Percentiles rank a stretch among this genome's conserved stretches.
These are phyloP conservation scores for Thecophora atra DNA, from an alignment of 2,888 invertebrate genomes.

Conservation along the genomic window DNA sequence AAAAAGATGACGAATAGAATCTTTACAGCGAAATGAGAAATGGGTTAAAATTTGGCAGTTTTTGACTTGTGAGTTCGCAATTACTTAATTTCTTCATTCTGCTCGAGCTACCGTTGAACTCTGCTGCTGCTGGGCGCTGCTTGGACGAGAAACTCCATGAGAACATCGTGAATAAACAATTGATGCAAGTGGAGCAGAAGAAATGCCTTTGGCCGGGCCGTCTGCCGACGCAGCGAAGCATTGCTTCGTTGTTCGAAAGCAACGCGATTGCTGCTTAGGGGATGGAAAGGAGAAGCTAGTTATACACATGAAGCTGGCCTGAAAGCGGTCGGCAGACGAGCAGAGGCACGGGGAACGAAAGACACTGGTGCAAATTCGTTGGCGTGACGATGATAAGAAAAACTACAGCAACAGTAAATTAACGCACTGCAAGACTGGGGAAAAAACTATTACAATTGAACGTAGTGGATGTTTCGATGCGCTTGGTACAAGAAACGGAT, in stretches of 20 bases:
- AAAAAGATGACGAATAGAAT: too few relatives aligned
- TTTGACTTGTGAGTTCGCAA: too few relatives aligned
- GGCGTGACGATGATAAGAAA: slow-evolving; percentile 38
- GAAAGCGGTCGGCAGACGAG: slow-evolving; percentile 3
- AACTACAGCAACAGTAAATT: slow-evolving; percentile 13
- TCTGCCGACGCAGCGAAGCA: slow-evolving; percentile 24
- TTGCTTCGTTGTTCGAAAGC: background rate
- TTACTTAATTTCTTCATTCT: too few relatives aligned
- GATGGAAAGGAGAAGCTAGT: background rate
- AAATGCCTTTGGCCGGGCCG: background rate
- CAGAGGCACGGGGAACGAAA: slow-evolving; percentile 9
- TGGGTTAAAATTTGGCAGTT: too few relatives aligned
- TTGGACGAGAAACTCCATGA: slow-evolving; percentile 6
- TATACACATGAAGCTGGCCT: background rate
- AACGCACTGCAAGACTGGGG: background rate
- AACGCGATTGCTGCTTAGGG: background rate
- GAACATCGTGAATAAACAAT: slow-evolving; percentile 22
- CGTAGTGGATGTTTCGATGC: background rate
- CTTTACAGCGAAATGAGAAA: too few relatives aligned
- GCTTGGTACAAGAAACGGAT: slow-evolving; percentile 9
- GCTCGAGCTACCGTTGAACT: background rate
- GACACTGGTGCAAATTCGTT: slow-evolving; percentile 29
- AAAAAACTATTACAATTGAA: background rate
- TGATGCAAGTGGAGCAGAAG: slow-evolving; percentile 29
- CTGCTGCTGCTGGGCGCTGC: background rate